Percentiles rank a stretch among this genome's conserved stretches.
phyloP scores from a whole-genome alignment of 1,140 invertebrate species.

The Phthorimaea operculella region DNA sequence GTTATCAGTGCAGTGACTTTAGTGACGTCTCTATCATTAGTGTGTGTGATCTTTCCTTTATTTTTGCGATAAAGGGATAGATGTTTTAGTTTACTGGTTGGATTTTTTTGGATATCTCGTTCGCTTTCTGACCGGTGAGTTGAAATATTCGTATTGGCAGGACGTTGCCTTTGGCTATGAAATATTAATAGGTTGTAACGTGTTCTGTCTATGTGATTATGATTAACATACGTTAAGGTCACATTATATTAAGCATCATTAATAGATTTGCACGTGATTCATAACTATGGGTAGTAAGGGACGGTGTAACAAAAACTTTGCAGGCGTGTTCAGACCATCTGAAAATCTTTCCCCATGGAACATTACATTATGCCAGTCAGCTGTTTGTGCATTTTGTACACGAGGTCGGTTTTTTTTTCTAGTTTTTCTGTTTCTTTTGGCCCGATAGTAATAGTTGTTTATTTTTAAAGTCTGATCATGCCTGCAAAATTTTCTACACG shows the following conservation, averaged over 20 bases:
- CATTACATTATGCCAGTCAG: too few species aligned
- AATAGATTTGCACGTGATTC: too few species aligned
- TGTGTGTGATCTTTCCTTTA: conserved; percentile 36
- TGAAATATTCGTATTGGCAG: conserved; percentile 1
- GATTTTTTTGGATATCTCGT: conserved; percentile 18
- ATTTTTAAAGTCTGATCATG: too few species aligned
- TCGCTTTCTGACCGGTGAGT: conserved; percentile 24
- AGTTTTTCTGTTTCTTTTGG: too few species aligned
- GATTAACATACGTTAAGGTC: background rate
- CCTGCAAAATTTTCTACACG: too few species aligned
- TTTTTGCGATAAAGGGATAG: conserved; percentile 26
- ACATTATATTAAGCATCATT: background rate
- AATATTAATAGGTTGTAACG: background rate
- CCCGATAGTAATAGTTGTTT: too few species aligned
- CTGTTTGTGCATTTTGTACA: too few species aligned
- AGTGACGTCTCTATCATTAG: conserved; percentile 12
- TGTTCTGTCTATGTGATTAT: background rate
- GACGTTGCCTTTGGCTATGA: background rate
- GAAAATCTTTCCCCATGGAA: too few species aligned
- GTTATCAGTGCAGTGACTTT: conserved; percentile 25
- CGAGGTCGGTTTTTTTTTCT: too few species aligned
- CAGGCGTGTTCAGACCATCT: too few species aligned
- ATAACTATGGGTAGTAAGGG: too few species aligned
- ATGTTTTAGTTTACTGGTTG: conserved; percentile 8
- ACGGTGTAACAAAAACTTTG: too few species aligned